These are phyloP conservation scores for crab-eating macaque (Macaca fascicularis) DNA, from an alignment of 2,113 vertebrate species.

Conservation along the genomic window DNA sequence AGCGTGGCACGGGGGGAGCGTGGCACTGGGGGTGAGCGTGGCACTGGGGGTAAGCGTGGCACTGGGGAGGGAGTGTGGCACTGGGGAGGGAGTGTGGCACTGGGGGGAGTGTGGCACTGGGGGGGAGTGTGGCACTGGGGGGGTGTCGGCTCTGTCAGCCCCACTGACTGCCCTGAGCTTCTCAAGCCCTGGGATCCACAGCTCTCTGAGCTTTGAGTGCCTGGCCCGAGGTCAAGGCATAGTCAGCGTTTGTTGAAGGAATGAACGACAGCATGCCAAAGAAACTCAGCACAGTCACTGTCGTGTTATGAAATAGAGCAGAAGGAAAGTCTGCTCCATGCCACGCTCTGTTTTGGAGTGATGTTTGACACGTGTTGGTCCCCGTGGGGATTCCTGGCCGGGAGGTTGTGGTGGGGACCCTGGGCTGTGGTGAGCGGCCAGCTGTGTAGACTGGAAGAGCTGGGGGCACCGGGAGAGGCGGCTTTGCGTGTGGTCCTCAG, in stretches of 20 bases:
- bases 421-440: neutral
- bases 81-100: too few relatives aligned
- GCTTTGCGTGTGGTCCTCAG: too few relatives aligned
- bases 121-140: fast-evolving
- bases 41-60: fast-evolving
- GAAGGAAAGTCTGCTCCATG: fast-evolving
- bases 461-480: fast-evolving
- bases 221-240: neutral
- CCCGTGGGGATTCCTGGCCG: fast-evolving
- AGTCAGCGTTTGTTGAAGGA: neutral
- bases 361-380: fast-evolving
- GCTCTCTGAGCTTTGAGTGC: fast-evolving
- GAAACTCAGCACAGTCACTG: fast-evolving
- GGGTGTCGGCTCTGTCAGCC: too few relatives aligned
- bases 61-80: fast-evolving
- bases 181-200: too few relatives aligned
- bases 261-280: fast-evolving
- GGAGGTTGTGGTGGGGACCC: too few relatives aligned
- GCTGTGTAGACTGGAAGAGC: neutral
- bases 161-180: fast-evolving
- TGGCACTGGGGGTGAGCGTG: fast-evolving
- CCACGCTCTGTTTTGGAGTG: neutral
- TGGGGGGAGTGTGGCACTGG: fast-evolving
- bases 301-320: fast-evolving
- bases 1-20: too few relatives aligned